Evolutionary conservation across 2,797 vertebrate species (phyloP), one percentile per base, ranked within the genome.

Genomic region (Phrynocephalus guinanensis): DNA sequence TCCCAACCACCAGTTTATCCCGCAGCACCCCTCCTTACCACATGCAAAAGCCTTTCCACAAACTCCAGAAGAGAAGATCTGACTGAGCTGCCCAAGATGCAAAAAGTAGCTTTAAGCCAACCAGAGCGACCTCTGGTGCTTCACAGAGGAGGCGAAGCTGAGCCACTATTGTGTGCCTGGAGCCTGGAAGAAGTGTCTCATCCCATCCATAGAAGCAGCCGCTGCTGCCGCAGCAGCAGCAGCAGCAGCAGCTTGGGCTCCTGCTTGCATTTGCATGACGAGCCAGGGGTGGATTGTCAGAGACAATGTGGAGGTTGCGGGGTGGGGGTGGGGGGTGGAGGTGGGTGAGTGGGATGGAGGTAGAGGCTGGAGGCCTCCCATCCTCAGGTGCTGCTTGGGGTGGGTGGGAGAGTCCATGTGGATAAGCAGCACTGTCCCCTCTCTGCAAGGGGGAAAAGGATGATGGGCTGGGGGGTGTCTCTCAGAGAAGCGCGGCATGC

Each of bases 41-140:
- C 10, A 72, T 89, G 88, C 90, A 89, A 88, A 89, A 88, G 85
- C 83, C 91, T 87, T 66, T 28, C 7, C 73, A 84, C 78, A 82
- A 85, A 85, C 86, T 87, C 86, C 73, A 88, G 87, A 85, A 78
- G 90, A 90, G 87, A 90, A 91, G 91, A 87, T 87, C 89, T 83
- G 88, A 90, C 93, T 92, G 93, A 88, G 87, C 52, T 90, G 90
- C 83, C 86, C 90, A 92, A 91, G 93, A 93, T 86, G 91, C 91
- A 90, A 91, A 89, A 92, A 85, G 88, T 91, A 86, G 84, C 91
- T 91, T 87, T 91, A 90, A 92, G 93, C 86, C 92, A 88, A 92
- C 88, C 91, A 92, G 91, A 92, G 93, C 91, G 92, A 94, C 93
- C 93, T 93, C 90, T 92, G 92, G 87, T 88, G 92, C 91, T 88